phyloP scores from a whole-genome alignment of 2,888 invertebrate species.

The Scrobipalpa atriplicella region DNA sequence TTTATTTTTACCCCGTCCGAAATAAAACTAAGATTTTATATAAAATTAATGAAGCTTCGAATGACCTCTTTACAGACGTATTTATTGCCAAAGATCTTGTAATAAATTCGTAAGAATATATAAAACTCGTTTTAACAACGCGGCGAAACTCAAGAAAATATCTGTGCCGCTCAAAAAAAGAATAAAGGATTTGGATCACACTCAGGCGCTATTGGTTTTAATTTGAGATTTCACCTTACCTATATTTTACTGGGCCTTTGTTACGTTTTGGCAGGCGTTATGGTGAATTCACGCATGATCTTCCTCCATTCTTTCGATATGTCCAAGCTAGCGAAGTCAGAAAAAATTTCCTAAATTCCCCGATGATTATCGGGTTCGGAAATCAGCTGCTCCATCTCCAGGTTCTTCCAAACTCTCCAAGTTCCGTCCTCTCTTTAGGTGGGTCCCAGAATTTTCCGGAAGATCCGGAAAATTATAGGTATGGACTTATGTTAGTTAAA shows the following conservation, averaged over 20 bases:
- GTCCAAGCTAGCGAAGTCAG: background rate
- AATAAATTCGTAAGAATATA: conserved; percentile 62
- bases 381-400: background rate
- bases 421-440: background rate
- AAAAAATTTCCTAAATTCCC: background rate
- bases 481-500: no score
- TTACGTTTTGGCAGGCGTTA: no score
- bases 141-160: conserved; percentile 32
- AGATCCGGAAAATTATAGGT: no score
- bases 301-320: background rate
- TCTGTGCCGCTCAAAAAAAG: conserved; percentile 31
- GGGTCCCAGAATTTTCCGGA: background rate
- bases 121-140: conserved; percentile 20
- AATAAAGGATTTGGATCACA: conserved; percentile 14
- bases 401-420: background rate
- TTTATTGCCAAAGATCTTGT: conserved; percentile 65
- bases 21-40: conserved; percentile 34
- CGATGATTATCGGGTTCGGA: background rate
- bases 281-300: no score
- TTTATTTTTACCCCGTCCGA: conserved; percentile 32
- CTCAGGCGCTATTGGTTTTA: no score
- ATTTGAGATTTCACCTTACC: no score
- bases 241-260: no score
- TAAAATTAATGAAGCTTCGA: conserved; percentile 33
- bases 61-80: conserved; percentile 66